Conservation (phyloP, 2,888 invertebrate species). For the Coleophora flavipennella region DNA sequence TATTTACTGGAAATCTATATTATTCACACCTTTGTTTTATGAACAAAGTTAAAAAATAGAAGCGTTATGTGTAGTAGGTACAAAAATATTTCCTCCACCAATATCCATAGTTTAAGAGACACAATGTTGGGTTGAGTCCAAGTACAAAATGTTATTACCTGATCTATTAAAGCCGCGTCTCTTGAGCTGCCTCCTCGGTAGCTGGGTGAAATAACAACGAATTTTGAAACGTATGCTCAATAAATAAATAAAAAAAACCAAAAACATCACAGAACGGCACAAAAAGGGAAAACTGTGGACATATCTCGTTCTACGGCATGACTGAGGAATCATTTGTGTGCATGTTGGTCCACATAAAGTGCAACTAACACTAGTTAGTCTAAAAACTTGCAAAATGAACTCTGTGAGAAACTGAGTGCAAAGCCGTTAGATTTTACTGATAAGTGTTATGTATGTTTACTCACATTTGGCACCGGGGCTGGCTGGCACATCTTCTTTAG, state of each 20-base stretch:
- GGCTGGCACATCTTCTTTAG: slow-evolving; percentile 45
- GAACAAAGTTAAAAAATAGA: too few relatives aligned
- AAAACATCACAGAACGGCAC: slow-evolving; percentile 70
- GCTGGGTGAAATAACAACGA: slow-evolving; percentile 73
- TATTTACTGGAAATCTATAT: too few relatives aligned
- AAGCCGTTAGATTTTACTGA: slow-evolving; percentile 45
- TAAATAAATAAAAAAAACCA: slow-evolving; percentile 63
- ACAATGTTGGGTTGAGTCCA: slow-evolving; percentile 52
- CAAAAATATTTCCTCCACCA: slow-evolving; percentile 25
- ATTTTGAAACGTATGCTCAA: slow-evolving; percentile 65
- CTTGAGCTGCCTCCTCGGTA: slow-evolving; percentile 72
- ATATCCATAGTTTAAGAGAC: slow-evolving; percentile 15
- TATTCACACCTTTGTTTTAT: too few relatives aligned
- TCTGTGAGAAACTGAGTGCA: slow-evolving; percentile 60
- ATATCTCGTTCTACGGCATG: slow-evolving; percentile 37
- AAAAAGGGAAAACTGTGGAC: slow-evolving; percentile 46
- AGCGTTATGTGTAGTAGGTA: too few relatives aligned
- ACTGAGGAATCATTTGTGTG: slow-evolving; percentile 13
- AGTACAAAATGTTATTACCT: slow-evolving; percentile 58
- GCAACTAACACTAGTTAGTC: slow-evolving; percentile 36
- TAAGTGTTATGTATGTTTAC: slow-evolving; percentile 25
- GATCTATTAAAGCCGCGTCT: slow-evolving; percentile 74
- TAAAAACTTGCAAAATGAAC: slow-evolving; percentile 65
- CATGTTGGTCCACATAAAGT: slow-evolving; percentile 35
- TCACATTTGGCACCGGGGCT: slow-evolving; percentile 57